A percentile compares a stretch with the other conserved stretches of the same genome.
These are phyloP conservation scores for Mus minutoides DNA, from an alignment of 2,797 vertebrate genomes.

Conservation along the genomic window DNA sequence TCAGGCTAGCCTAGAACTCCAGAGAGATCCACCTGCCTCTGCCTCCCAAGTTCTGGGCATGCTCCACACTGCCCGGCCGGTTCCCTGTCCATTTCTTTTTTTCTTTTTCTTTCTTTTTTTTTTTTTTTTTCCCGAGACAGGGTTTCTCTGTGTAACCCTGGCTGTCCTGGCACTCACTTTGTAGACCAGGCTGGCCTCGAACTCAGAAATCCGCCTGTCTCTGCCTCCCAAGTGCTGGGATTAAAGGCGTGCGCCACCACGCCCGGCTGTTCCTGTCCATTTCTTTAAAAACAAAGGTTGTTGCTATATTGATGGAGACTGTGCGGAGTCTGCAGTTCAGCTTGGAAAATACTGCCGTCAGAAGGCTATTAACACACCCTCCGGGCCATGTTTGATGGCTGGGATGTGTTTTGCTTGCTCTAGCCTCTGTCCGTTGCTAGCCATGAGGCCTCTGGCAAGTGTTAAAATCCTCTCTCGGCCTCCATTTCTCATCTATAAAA, in stretches of 20 bases:
- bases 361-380: neutral
- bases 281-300: neutral
- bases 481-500: neutral
- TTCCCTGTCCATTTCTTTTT: no score
- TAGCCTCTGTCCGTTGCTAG: neutral
- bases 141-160: no score
- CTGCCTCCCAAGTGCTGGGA: no score
- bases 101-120: no score
- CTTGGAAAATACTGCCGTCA: neutral
- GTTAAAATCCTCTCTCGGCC: neutral
- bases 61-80: neutral
- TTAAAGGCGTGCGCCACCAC: no score
- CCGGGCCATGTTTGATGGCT: neutral
- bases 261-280: no score
- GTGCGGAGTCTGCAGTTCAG: neutral
- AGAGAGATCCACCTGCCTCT: neutral
- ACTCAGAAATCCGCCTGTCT: no score
- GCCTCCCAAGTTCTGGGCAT: neutral
- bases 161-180: no score
- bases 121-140: no score
- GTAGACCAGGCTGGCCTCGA: neutral
- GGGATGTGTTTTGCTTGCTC: neutral
- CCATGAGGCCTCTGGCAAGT: neutral
- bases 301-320: neutral
- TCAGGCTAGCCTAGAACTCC: neutral